These are phyloP conservation scores for Pterophyllum scalare DNA, from an alignment of 2,113 vertebrate species.

Conservation along the genomic window DNA sequence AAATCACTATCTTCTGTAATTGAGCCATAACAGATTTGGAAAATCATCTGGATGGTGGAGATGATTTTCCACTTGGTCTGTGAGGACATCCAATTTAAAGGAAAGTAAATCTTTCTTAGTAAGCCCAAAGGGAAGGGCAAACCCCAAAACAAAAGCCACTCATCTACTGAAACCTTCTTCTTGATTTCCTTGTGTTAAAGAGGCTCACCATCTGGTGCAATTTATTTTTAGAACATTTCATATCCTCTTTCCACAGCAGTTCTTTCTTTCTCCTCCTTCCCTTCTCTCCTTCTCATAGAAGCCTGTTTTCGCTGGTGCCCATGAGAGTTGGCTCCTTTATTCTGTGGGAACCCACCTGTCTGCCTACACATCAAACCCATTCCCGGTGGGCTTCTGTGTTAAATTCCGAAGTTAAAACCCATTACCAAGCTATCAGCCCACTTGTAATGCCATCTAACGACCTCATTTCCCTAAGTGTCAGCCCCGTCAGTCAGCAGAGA, in stretches of 20 bases:
- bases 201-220: conserved; percentile 63
- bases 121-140: conserved; percentile 19
- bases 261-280: conserved; percentile 10
- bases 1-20: conserved; percentile 3
- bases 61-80: conserved; percentile 20
- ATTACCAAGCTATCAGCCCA: conserved; percentile 88
- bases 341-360: conserved; percentile 84
- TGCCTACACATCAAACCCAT: conserved; percentile 82
- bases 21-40: conserved; percentile 47
- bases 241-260: conserved; percentile 8
- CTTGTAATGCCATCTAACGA: conserved; percentile 88
- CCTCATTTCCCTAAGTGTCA: conserved; percentile 91
- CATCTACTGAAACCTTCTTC: conserved; percentile 25
- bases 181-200: conserved; percentile 64
- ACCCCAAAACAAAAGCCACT: conserved; percentile 57
- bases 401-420: conserved; percentile 88
- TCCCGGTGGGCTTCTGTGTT: conserved; percentile 83
- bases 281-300: not conserved
- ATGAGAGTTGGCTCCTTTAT: conserved; percentile 71
- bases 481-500: conserved; percentile 74
- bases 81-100: conserved; percentile 34
- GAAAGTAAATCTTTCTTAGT: conserved; percentile 17
- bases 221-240: conserved; percentile 79
- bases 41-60: conserved; percentile 36
- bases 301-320: conserved; percentile 34